Evolutionary conservation across 2,797 vertebrate species (phyloP), one percentile per base, ranked within the genome.

Genomic region (Cygnus olor): DNA sequence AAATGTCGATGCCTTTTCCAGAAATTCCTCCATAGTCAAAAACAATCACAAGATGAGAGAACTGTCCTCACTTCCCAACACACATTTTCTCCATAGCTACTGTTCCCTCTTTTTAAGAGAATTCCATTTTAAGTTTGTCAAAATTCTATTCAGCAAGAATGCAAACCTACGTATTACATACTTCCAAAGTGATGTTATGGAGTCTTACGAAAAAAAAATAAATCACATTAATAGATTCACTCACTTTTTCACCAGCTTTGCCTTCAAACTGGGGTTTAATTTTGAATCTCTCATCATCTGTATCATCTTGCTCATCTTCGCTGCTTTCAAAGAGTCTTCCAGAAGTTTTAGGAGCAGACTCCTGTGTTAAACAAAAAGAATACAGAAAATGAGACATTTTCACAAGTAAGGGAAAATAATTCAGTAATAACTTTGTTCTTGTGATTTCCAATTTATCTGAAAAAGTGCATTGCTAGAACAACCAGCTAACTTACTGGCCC

Each of bases 261-360:
- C 99, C 99, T 97, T 99, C 99, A 98, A 99, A 99, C 94, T 99
- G 98, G 80, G 99, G 99, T 90, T 99, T 99, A 94, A 99, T 98
- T 96, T 98, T 97, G 95, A 99, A 99, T 76, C 98, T 97, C 44
- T 97, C 95, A 10, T 85, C 85, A 0, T 97, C 97, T 0, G 96
- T 94, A 27, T 76, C 96, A 14, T 97, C 98, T 17, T 98, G 97
- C 38, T 99, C 98, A 47, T 98, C 98, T 7, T 98, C 98, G 2
- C 98, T 99, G 97, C 98, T 98, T 15, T 97, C 98, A 95, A 99
- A 99, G 69, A 99, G 97, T 87, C 96, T 98, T 73, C 96, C 76
- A 1, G 78, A 94, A 14, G 87, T n/a, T 92, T 90, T 96, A 69
- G 78, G 80, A 93, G 85, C 25, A 40, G 94, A 80, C 51, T 96